Evolutionary conservation across 2,888 invertebrate genomes (phyloP).

Genomic region (Papilio protenor): DNA sequence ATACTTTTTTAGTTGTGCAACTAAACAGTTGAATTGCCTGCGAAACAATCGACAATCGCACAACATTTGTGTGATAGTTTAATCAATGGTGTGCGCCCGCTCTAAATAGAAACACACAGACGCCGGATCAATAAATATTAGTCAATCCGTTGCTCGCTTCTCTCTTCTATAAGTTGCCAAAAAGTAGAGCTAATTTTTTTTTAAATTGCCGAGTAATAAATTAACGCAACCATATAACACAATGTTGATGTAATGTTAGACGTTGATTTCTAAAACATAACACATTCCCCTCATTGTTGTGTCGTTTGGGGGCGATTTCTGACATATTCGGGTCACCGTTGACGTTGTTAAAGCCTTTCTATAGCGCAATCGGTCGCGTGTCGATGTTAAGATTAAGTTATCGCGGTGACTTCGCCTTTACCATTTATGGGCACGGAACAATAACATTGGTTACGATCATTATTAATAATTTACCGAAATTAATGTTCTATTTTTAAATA

Average conservation of each 20-base stretch:
- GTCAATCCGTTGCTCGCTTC: no score
- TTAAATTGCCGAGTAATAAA: background rate
- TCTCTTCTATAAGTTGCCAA: no score
- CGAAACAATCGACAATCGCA: no score
- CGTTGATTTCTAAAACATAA: constrained; percentile 38
- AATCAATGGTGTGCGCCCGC: no score
- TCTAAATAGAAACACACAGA: no score
- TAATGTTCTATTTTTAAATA: background rate
- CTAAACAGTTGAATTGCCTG: no score
- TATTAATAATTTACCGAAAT: constrained; percentile 1
- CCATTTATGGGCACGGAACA: constrained; percentile 33
- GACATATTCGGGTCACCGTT: constrained; percentile 43
- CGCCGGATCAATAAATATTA: no score
- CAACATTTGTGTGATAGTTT: no score
- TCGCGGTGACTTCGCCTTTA: constrained; percentile 33
- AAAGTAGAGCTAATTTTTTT: background rate
- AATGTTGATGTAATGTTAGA: background rate
- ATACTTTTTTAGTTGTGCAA: no score
- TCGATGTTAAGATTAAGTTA: constrained; percentile 42
- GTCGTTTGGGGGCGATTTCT: constrained; percentile 40
- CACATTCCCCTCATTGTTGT: constrained; percentile 36
- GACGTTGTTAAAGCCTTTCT: constrained; percentile 38
- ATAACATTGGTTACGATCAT: constrained; percentile 26
- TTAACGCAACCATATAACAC: background rate
- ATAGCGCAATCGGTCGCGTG: constrained; percentile 36